Conservation (phyloP, 1,140 invertebrate genomes). For the Bombus turneri region DNA sequence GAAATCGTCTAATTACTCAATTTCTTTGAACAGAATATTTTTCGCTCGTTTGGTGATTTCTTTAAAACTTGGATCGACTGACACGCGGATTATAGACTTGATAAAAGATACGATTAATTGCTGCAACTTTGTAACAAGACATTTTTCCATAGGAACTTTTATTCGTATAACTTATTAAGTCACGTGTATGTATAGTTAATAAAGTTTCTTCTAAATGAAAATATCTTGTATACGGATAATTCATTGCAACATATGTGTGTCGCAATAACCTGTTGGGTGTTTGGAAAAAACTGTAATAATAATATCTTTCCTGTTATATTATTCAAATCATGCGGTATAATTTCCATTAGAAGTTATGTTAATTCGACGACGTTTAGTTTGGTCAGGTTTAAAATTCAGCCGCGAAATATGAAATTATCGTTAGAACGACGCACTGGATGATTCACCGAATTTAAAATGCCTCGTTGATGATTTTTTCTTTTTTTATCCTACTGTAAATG, state of each 20-base stretch:
- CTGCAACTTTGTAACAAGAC: background rate
- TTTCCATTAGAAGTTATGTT: background rate
- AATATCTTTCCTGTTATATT: background rate
- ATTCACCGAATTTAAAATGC: background rate
- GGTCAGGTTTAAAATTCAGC: background rate
- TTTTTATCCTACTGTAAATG: background rate
- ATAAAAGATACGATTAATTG: background rate
- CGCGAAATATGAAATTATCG: background rate
- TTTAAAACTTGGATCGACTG: background rate
- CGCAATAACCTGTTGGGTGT: background rate
- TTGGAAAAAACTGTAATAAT: background rate
- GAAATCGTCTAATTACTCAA: no score
- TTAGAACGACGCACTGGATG: background rate
- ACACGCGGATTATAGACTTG: background rate
- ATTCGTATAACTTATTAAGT: background rate
- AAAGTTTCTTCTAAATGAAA: background rate
- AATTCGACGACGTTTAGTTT: background rate
- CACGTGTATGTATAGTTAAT: background rate
- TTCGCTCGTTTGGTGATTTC: no score
- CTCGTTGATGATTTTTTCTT: background rate
- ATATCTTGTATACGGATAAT: background rate
- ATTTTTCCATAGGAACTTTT: background rate
- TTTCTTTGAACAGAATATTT: no score
- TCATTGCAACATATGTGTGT: background rate
- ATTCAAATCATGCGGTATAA: background rate